Base-by-base conservation (phyloP, 1,140 invertebrate genomes). In the Aleiodes sp. region DNA sequence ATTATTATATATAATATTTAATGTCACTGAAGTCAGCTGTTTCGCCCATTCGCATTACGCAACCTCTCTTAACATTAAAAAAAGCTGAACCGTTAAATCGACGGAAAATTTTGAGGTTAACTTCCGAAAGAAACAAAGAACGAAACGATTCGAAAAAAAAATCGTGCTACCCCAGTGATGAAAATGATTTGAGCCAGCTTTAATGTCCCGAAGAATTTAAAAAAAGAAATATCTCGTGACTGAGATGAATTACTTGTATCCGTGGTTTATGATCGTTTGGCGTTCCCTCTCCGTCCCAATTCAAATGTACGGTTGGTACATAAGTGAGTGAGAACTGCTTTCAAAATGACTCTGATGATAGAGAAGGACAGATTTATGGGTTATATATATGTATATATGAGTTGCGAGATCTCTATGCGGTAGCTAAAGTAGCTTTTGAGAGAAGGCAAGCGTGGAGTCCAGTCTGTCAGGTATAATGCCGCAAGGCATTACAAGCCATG, bases 391-490 rank as follows among this genome's bases (percentile, higher is more conserved):
- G n/a, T n/a, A n/a, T 24, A 52, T 52, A 52, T 24, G 26, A 52
- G 70, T 73, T 72, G 74, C 70, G 67, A 72, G 74, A 78, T 79
- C 75, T 82, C 76, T 82, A 81, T 81, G 79, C 78, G 79, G 82
- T 83, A 84, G 78, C 85, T 78, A 79, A 72, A 72, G n/a, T n/a
- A n/a, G n/a, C 26, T 41, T n/a, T n/a, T n/a, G n/a, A n/a, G 39
- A 59, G 52, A 41, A 46, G 61, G 37, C 29, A 68, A 35, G 21
- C 16, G 52, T n/a, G 28, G 29, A 52, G 61, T 60, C 83, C 77
- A 85, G 85, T 82, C 85, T 82, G 81, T 81, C 82, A 79, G 81
- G 82, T 80, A 83, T 59, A n/a, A 31, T 82, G 78, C 80, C 85
- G 78, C 76, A 80, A 82, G 83, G 84, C 82, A 28, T 12, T 59